Evolutionary conservation across 2,888 invertebrate genomes (phyloP).

Genomic region (Iselma pallidipennis): DNA sequence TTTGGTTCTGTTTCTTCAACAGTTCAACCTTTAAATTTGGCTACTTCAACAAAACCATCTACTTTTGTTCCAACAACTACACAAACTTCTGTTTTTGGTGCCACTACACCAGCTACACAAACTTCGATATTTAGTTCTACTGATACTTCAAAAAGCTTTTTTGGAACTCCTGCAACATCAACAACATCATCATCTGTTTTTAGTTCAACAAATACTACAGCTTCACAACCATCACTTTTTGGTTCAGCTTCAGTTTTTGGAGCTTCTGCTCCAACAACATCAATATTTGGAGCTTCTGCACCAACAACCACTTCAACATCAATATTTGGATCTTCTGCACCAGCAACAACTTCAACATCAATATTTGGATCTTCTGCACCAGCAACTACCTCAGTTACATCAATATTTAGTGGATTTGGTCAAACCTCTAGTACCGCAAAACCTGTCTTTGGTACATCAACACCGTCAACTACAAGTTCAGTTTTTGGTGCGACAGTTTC

Average conservation of each 20-base stretch:
- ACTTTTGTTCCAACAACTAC: neutral
- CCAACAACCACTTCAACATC: constrained; percentile 21
- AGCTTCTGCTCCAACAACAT: constrained; percentile 23
- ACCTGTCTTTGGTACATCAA: constrained; percentile 49
- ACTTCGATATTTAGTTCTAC: neutral
- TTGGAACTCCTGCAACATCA: neutral
- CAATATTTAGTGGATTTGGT: constrained; percentile 16
- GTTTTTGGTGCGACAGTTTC: constrained; percentile 29
- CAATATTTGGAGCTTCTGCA: constrained; percentile 35
- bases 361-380: constrained; percentile 19
- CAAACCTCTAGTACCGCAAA: constrained; percentile 24
- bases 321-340: constrained; percentile 27
- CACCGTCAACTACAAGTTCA: constrained; percentile 27
- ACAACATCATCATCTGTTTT: constrained; percentile 9
- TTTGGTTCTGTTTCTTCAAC: constrained; percentile 2
- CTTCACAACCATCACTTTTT: constrained; percentile 22
- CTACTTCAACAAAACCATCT: constrained; percentile 1
- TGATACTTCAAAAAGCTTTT: neutral
- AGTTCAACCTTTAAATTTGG: constrained; percentile 19
- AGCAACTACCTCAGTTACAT: constrained; percentile 19
- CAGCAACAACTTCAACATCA: constrained; percentile 19
- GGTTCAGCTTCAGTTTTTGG: constrained; percentile 22
- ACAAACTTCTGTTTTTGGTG: neutral
- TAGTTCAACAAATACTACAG: constrained; percentile 3
- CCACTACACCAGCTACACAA: neutral